A percentile compares a stretch with the other conserved stretches of the same genome.
These are phyloP conservation scores for Zosterops hypoxanthus DNA, from an alignment of 2,113 vertebrate genomes.

Conservation along the genomic window DNA sequence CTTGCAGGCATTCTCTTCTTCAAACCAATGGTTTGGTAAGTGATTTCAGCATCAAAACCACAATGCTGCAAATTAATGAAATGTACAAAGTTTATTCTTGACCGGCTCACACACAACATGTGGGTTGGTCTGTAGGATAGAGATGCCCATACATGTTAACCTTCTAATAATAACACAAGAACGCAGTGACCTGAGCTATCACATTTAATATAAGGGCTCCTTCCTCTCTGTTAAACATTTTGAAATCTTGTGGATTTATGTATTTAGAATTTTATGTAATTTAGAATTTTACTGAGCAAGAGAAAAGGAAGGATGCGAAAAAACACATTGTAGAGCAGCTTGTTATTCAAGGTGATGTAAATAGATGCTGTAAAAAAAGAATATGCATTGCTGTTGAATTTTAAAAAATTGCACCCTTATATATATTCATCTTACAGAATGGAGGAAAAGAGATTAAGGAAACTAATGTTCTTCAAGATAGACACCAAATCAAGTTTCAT, in stretches of 20 bases:
- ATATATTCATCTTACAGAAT: background rate
- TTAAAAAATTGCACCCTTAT: background rate
- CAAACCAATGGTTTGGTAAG: background rate
- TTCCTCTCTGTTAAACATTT: background rate
- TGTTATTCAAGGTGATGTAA: background rate
- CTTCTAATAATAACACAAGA: background rate
- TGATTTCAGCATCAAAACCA: background rate
- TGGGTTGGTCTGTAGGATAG: background rate
- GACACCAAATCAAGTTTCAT: background rate
- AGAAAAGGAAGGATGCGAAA: background rate
- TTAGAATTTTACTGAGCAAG: background rate
- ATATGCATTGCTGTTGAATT: background rate
- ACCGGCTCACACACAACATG: rapidly evolving
- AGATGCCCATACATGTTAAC: background rate
- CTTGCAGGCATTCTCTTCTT: background rate
- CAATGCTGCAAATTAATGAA: background rate
- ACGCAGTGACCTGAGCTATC: background rate
- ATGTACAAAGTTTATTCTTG: background rate
- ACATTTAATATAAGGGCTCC: background rate
- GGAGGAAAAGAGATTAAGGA: background rate
- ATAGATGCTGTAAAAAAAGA: background rate
- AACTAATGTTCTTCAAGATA: background rate
- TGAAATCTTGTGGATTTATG: background rate
- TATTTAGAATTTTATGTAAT: background rate
- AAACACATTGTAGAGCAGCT: background rate